These are phyloP conservation scores for Lissocephala sabroskyi DNA, from an alignment of 2,888 invertebrate genomes.

Conservation along the genomic window DNA sequence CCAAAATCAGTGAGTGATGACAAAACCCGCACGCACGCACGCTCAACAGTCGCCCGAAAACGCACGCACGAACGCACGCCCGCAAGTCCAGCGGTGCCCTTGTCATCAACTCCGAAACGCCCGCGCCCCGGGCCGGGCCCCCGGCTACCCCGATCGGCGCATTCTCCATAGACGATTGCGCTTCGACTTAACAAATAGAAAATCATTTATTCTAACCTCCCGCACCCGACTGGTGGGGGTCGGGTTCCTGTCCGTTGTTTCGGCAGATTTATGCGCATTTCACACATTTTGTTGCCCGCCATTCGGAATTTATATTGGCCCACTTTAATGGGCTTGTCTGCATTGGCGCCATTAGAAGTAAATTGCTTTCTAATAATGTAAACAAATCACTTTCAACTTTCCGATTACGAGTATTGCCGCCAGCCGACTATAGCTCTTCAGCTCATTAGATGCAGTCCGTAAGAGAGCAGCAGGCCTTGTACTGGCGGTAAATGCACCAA, in stretches of 20 bases:
- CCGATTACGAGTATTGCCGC: too few species aligned
- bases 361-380: constrained; percentile 63
- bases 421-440: too few species aligned
- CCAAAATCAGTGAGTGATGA: constrained; percentile 47
- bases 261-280: constrained; percentile 58
- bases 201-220: constrained; percentile 62
- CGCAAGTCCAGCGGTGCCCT: too few species aligned
- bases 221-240: too few species aligned
- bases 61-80: constrained; percentile 9
- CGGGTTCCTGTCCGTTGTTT: constrained; percentile 29
- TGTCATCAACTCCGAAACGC: too few species aligned
- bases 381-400: constrained; percentile 58
- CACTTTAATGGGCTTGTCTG: constrained; percentile 56
- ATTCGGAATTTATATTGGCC: constrained; percentile 53
- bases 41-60: constrained; percentile 1
- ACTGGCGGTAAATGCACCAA: neutral
- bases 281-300: constrained; percentile 49
- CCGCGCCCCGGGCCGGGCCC: too few species aligned
- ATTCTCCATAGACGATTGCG: constrained; percentile 34
- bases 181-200: constrained; percentile 64
- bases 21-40: constrained; percentile 33
- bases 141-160: too few species aligned
- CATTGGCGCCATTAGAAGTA: constrained; percentile 55
- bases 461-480: too few species aligned
- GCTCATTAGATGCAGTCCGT: too few species aligned